phyloP scores from a whole-genome alignment of 2,113 vertebrate genomes.

The Epinephelus moara region DNA sequence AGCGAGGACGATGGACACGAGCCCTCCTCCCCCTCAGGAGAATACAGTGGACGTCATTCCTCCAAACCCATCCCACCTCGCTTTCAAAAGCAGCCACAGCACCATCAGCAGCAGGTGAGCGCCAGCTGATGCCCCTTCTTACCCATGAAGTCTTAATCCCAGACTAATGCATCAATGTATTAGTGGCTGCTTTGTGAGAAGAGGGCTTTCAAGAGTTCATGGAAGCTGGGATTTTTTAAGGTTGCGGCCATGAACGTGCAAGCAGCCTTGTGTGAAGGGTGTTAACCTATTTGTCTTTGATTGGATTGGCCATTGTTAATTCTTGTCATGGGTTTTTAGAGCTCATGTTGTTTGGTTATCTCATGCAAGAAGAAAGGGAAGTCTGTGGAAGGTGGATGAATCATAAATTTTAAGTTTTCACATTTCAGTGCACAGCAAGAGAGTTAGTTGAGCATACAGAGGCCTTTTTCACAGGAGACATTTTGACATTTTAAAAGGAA shows the following conservation, averaged over 20 bases:
- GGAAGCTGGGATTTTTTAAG: background rate
- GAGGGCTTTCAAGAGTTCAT: constrained; percentile 11
- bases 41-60: constrained; percentile 88
- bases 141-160: constrained; percentile 25
- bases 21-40: constrained; percentile 87
- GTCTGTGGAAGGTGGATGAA: background rate
- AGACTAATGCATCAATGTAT: constrained; percentile 10
- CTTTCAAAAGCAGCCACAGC: constrained; percentile 93
- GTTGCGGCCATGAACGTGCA: background rate
- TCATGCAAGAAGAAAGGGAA: background rate
- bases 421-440: background rate
- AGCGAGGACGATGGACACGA: constrained; percentile 91
- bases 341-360: background rate
- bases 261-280: background rate
- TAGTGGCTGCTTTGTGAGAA: background rate
- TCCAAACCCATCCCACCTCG: constrained; percentile 91
- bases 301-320: constrained; percentile 6
- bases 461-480: too few species aligned
- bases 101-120: constrained; percentile 75
- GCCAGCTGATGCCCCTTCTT: background rate
- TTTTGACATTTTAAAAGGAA: too few species aligned
- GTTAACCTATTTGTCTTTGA: background rate
- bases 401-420: too few species aligned
- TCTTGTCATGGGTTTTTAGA: background rate
- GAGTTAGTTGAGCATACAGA: too few species aligned